Conservation (phyloP, 2,797 vertebrate species). For the Lacerta viridis region DNA sequence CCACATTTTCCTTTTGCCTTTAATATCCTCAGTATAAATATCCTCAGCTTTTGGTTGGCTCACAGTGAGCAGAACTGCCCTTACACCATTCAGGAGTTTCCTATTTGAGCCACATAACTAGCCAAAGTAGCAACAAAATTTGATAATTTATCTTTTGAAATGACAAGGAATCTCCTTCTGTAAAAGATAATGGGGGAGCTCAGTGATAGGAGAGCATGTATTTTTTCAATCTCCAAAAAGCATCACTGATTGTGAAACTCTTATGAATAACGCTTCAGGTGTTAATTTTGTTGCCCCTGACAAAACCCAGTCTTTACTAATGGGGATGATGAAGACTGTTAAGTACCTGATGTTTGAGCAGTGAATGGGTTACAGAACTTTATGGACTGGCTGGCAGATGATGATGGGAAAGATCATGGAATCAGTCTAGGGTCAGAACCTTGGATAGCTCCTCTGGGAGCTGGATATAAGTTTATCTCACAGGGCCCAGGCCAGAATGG, state of each 20-base stretch:
- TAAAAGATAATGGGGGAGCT: neutral
- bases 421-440: neutral
- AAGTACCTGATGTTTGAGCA: neutral
- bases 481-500: no score
- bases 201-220: neutral
- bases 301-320: neutral
- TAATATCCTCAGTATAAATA: neutral
- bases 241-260: neutral
- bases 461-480: neutral
- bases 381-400: neutral
- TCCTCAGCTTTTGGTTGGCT: neutral
- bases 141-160: neutral
- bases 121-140: neutral
- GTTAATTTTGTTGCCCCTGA: neutral
- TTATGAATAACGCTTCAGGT: neutral
- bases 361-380: neutral
- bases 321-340: no score
- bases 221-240: no score
- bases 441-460: slow-evolving; percentile 2
- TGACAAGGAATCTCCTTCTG: neutral
- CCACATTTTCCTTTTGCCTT: neutral
- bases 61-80: neutral
- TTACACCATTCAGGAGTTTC: neutral
- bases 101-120: neutral
- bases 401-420: neutral